Percentiles rank a stretch among this genome's conserved stretches.
Conservation (phyloP, 2,797 vertebrate species). For the Halcyon badia region DNA sequence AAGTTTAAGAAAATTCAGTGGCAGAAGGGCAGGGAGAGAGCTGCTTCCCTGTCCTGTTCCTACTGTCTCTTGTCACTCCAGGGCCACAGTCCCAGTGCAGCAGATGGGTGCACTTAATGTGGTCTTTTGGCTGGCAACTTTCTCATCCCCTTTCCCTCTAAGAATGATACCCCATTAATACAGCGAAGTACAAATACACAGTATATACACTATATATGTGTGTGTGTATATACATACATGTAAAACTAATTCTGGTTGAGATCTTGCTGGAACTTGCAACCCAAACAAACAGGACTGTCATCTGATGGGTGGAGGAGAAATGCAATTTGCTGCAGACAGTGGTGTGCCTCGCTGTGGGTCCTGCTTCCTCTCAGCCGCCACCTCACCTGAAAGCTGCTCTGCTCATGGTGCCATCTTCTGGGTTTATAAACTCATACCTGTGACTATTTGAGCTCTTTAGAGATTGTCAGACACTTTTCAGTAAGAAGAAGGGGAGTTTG, state of each 20-base stretch:
- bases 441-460: neutral
- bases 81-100: neutral
- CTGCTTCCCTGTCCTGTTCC: neutral
- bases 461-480: neutral
- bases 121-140: neutral
- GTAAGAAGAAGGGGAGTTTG: conserved; percentile 1
- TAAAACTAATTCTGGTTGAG: neutral
- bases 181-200: neutral
- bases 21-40: neutral
- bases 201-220: neutral
- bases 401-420: neutral
- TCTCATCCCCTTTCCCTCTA: neutral
- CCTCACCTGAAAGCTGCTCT: neutral
- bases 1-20: neutral
- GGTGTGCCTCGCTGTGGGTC: neutral
- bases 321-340: neutral
- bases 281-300: neutral
- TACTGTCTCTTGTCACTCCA: neutral
- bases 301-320: neutral
- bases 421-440: neutral
- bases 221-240: neutral
- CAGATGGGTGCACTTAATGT: neutral
- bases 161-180: neutral
- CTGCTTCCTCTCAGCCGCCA: neutral
- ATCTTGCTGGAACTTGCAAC: neutral